Percentiles rank a stretch among this genome's conserved stretches.
These are phyloP conservation scores for Lomographa bimaculata DNA, from an alignment of 2,888 invertebrate genomes.

Conservation along the genomic window DNA sequence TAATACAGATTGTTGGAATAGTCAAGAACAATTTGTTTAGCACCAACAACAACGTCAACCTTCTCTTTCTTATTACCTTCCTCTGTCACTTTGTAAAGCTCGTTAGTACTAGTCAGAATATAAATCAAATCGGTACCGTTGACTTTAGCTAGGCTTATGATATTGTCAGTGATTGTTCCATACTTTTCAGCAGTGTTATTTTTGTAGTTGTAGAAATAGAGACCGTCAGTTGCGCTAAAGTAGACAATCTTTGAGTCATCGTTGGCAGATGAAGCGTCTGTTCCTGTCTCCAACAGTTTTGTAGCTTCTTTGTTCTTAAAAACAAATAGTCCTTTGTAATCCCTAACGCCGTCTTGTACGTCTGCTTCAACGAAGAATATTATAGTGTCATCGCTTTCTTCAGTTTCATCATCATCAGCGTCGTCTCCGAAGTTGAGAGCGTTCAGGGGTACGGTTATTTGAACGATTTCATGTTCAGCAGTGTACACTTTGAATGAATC, in stretches of 20 bases:
- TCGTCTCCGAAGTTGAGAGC: conserved; percentile 27
- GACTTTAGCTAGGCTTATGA: conserved; percentile 49
- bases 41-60: conserved; percentile 46
- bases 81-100: conserved; percentile 57
- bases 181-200: conserved; percentile 47
- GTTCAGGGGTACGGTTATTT: conserved; percentile 45
- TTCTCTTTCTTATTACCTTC: conserved; percentile 53
- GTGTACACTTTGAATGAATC: conserved; percentile 31
- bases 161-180: conserved; percentile 50
- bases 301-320: conserved; percentile 37
- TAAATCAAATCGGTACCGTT: conserved; percentile 53
- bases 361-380: conserved; percentile 42
- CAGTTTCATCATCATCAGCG: conserved; percentile 11
- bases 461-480: conserved; percentile 47
- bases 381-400: background rate
- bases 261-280: conserved; percentile 40
- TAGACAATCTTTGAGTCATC: conserved; percentile 42
- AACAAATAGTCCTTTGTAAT: conserved; percentile 49
- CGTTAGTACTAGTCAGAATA: conserved; percentile 51
- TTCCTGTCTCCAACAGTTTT: conserved; percentile 49
- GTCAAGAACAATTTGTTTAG: conserved; percentile 58
- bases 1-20: conserved; percentile 57
- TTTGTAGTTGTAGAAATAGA: conserved; percentile 42
- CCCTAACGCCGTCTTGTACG: conserved; percentile 32
- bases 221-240: conserved; percentile 41